A percentile compares a stretch with the other conserved stretches of the same genome.
Conservation (phyloP, 2,113 vertebrate genomes). For the Tychaedon coryphoeus region DNA sequence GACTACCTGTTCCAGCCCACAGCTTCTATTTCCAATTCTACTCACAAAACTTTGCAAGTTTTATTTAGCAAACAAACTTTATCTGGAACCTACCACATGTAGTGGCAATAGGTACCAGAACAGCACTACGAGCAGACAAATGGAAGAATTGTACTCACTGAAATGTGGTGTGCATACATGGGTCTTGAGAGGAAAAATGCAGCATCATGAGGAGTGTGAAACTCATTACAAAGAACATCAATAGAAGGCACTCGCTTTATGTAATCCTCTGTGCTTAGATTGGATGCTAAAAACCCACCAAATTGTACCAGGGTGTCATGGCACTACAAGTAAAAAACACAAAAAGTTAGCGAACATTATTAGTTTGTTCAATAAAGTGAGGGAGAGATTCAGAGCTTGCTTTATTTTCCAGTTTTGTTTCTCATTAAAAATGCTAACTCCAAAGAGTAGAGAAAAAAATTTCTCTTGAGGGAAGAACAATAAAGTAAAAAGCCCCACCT, state of each 20-base stretch:
- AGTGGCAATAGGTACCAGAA: neutral
- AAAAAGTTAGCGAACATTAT: neutral
- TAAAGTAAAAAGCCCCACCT: neutral
- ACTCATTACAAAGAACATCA: conserved; percentile 95
- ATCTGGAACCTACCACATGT: neutral
- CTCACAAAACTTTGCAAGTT: neutral
- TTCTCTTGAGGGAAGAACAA: neutral
- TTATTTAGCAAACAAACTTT: neutral
- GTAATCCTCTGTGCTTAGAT: conserved; percentile 98
- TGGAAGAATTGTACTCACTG: conserved; percentile 80
- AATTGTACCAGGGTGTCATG: conserved; percentile 98
- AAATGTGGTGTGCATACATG: conserved; percentile 98
- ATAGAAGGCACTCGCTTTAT: conserved; percentile 97
- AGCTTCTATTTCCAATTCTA: neutral
- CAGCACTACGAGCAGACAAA: neutral
- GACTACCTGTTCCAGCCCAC: neutral
- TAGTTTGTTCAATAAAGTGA: neutral
- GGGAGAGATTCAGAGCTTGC: neutral
- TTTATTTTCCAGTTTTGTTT: no score
- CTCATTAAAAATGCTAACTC: neutral
- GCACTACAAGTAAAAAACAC: conserved; percentile 77
- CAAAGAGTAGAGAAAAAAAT: neutral
- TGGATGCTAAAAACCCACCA: conserved; percentile 97
- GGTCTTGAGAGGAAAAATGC: conserved; percentile 97
- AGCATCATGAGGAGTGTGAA: conserved; percentile 96